Evolutionary conservation across 2,797 vertebrate genomes (phyloP), one percentile per base, ranked within the genome.

Genomic region (Coregonus suidteri): DNA sequence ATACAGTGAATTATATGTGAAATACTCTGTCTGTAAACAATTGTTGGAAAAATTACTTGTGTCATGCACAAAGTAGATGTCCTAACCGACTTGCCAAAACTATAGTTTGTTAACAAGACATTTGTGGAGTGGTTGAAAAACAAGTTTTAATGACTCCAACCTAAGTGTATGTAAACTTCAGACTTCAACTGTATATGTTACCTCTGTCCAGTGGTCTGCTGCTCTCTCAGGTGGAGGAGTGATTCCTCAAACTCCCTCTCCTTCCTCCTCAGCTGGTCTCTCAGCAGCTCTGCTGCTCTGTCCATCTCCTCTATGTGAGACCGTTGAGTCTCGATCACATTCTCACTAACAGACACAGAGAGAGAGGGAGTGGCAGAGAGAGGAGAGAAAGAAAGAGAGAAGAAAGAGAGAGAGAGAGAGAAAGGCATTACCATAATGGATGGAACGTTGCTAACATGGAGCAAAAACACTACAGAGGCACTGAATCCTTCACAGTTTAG

Each of bases 171-270:
- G 25, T 25, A 25, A 25, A 25, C 25, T 25, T 25, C 25, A 25
- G 25, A 25, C 25, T 25, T 25, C 25, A 25, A 25, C 2, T 47
- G 41, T 9, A 47, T 11, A 9, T 47, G 25, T 20, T 91, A 99
- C 98, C 96, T 97, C 74, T 97, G 95, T 47, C 88, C 95, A 79
- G 92, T 91, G 76, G 92, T 88, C 84, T 97, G 95, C 30, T 95
- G 94, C 81, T 96, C 41, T 79, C 94, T 93, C 64, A 95, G 85
- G 66, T 92, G 91, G 70, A 95, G 88, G 53, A 95, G 81, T 0
- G 84, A 91, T 77, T 96, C 94, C 79, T 98, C 94, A 53, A 92
- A 88, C 62, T 97, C 96, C 0, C 90, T 94, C 87, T 97, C 96
- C 83, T 93, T 97, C 79, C 69, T 95, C 82, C 76, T 94, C 52